Evolutionary conservation across 2,113 vertebrate genomes (phyloP).

Genomic region (Dunckerocampus dactyliophorus): DNA sequence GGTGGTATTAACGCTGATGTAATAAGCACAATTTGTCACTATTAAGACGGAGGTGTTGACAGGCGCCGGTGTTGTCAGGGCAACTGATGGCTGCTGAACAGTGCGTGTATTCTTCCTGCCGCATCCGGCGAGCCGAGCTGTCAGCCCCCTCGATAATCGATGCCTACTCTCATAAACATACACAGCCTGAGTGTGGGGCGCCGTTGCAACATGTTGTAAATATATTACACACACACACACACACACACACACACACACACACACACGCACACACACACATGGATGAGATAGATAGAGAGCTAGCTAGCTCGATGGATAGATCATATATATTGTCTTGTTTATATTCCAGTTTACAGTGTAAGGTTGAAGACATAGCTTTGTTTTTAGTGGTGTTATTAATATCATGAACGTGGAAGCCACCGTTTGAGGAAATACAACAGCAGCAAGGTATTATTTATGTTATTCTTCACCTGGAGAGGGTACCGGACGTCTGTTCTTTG

Average conservation of each 20-base stretch:
- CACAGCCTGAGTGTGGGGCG: slow-evolving; percentile 32
- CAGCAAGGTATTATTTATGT: too few relatives aligned
- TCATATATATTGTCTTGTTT: too few relatives aligned
- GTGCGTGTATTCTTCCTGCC: slow-evolving; percentile 43
- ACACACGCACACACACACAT: too few relatives aligned
- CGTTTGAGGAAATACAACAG: too few relatives aligned
- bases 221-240: not conserved
- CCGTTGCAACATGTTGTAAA: slow-evolving; percentile 17
- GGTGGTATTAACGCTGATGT: slow-evolving; percentile 91
- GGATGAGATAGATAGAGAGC: not conserved
- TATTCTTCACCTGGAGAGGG: too few relatives aligned
- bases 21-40: slow-evolving; percentile 94
- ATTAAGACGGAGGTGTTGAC: slow-evolving; percentile 86
- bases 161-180: slow-evolving; percentile 44
- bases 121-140: slow-evolving; percentile 50
- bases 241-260: slow-evolving; percentile 2
- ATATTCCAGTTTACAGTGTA: too few relatives aligned
- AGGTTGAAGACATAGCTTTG: too few relatives aligned
- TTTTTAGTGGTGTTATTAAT: too few relatives aligned
- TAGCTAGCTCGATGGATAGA: too few relatives aligned
- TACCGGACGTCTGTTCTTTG: too few relatives aligned
- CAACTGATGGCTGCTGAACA: slow-evolving; percentile 69
- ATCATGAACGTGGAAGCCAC: too few relatives aligned
- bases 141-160: slow-evolving; percentile 55
- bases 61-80: slow-evolving; percentile 76